phyloP scores from a whole-genome alignment of 1,140 invertebrate species.

The Lordiphosa collinella region DNA sequence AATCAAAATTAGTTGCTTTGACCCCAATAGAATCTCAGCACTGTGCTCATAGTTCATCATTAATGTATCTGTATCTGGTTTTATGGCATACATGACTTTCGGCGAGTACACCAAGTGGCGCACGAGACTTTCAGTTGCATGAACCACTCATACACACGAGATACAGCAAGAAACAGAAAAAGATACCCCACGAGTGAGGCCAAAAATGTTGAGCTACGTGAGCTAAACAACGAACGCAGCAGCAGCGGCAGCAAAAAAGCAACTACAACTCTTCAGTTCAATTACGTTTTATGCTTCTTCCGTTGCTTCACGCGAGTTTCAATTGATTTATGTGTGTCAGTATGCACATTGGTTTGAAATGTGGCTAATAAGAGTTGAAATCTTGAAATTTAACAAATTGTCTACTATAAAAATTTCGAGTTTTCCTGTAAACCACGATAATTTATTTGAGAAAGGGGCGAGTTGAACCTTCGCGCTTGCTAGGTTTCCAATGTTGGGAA shows the following conservation, averaged over 20 bases:
- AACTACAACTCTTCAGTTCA: slow-evolving; percentile 39
- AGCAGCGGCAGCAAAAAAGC: slow-evolving; percentile 27
- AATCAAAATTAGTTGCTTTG: slow-evolving; percentile 29
- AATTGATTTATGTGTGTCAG: slow-evolving; percentile 42
- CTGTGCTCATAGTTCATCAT: not conserved
- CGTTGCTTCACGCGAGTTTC: slow-evolving; percentile 39
- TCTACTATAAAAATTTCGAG: too few relatives aligned
- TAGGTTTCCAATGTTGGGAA: too few relatives aligned
- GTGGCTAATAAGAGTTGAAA: not conserved
- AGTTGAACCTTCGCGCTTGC: too few relatives aligned
- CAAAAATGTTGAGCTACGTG: slow-evolving; percentile 54
- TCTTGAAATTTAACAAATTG: not conserved
- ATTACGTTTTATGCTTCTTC: slow-evolving; percentile 47
- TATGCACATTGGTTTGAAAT: slow-evolving; percentile 25
- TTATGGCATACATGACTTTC: slow-evolving; percentile 67
- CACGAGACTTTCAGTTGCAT: slow-evolving; percentile 62
- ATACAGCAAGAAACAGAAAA: slow-evolving; percentile 16
- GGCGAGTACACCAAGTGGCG: slow-evolving; percentile 47
- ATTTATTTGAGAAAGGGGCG: too few relatives aligned
- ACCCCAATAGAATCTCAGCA: slow-evolving; percentile 38
- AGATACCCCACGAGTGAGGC: slow-evolving; percentile 17
- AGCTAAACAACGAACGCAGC: slow-evolving; percentile 56
- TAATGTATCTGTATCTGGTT: slow-evolving; percentile 19
- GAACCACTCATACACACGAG: slow-evolving; percentile 23
- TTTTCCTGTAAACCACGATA: too few relatives aligned